Evolutionary conservation across 2,113 vertebrate species (phyloP), one percentile per base, ranked within the genome.

Genomic region (Phylloscopus trochilus): DNA sequence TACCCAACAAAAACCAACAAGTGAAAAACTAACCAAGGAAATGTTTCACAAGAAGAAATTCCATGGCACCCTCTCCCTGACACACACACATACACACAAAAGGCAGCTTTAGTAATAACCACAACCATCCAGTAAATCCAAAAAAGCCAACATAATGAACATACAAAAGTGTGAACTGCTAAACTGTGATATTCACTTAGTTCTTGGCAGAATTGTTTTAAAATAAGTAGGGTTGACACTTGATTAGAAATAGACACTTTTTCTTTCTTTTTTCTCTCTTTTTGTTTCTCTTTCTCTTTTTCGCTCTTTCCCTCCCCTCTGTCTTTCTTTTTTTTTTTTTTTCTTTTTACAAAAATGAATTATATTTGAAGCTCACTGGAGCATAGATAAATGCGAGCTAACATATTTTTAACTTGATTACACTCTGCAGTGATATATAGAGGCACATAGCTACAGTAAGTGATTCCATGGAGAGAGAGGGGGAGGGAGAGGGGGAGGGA

Each of bases 341-440:
- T 31, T 53, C 39, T 74, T 55, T 47, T 53, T 9, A 22, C 18
- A 53, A 26, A 80, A 64, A 69, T 72, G 13, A 81, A 92, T 95
- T 90, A 67, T 83, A 69, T 68, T 94, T 85, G 74, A 89, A 97
- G 53, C 63, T 55, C 30, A 14, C 21, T 82, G 67, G 43, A 85
- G 82, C 81, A 87, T 2, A 91, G 77, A 94, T 83, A 94, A 97
- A 96, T 20, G 31, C 8, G 0, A 86, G 82, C 70, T 86, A 93
- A 91, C 86, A 23, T 95, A 95, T 96, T 97, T 96, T 96, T 90
- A 93, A 93, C 87, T 62, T 94, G 70, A 93, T 94, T 95, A 84
- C 56, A 62, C 90, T 96, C 94, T 86, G 84, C 77, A 90, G 84
- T 91, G 94, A 96, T 95, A 90, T 91, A 95, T 89, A 86, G 78